Conservation (phyloP, 2,888 invertebrate species). For the Nysson spinosus region DNA sequence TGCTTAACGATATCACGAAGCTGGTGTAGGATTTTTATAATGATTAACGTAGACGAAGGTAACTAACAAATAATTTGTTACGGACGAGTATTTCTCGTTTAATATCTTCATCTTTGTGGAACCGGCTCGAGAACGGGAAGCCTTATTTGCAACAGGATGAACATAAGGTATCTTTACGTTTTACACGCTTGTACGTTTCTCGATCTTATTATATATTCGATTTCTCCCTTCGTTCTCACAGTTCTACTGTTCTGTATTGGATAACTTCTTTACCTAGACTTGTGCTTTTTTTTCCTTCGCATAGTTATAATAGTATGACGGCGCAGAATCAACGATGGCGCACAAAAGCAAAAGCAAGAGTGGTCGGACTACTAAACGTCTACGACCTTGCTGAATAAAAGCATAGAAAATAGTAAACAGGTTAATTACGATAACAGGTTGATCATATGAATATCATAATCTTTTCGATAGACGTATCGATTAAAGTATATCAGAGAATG, state of each 20-base stretch:
- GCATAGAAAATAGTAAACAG: too few relatives aligned
- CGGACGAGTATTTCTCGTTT: constrained; percentile 12
- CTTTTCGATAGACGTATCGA: too few relatives aligned
- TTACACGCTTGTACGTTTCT: neutral
- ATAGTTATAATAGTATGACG: constrained; percentile 1
- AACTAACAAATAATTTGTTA: constrained; percentile 5
- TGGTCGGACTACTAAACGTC: constrained; percentile 2
- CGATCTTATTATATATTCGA: constrained; percentile 17
- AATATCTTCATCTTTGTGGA: constrained; percentile 28
- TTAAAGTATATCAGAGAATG: too few relatives aligned
- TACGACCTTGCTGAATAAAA: neutral
- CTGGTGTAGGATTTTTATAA: too few relatives aligned
- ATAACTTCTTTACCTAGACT: neutral
- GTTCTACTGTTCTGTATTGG: neutral
- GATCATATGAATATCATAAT: too few relatives aligned
- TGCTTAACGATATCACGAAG: too few relatives aligned
- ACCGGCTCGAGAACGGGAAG: constrained; percentile 27
- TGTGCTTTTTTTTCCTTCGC: neutral
- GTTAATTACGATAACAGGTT: too few relatives aligned
- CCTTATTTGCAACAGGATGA: constrained; percentile 8
- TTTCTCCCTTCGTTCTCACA: constrained; percentile 9
- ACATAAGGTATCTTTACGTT: constrained; percentile 27
- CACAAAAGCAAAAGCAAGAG: constrained; percentile 11
- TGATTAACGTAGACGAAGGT: too few relatives aligned
- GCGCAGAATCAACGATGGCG: constrained; percentile 1